These are phyloP conservation scores for Lasioglossum leucozonium DNA, from an alignment of 2,888 invertebrate species.

Conservation along the genomic window DNA sequence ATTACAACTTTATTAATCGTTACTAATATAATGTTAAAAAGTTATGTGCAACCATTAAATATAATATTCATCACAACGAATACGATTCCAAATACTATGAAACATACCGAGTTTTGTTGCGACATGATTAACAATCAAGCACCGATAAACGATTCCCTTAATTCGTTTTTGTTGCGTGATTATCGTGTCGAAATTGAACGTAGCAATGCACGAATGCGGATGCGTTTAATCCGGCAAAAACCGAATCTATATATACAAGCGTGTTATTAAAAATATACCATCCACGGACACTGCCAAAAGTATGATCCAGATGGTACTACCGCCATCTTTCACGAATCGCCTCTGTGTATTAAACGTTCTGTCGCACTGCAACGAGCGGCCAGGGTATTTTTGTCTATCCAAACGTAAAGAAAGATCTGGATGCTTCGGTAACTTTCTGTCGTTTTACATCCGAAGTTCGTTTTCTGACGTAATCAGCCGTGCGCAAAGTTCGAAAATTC, in stretches of 20 bases:
- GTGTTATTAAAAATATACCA: conserved; percentile 73
- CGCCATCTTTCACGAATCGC: conserved; percentile 36
- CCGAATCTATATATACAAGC: conserved; percentile 52
- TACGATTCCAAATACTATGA: background rate
- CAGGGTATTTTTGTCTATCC: conserved; percentile 74
- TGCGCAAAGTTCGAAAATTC: background rate
- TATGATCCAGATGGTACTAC: conserved; percentile 74
- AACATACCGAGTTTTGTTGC: conserved; percentile 53
- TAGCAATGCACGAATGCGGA: conserved; percentile 4
- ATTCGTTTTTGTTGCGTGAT: background rate
- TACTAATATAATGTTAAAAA: background rate
- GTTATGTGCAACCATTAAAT: background rate
- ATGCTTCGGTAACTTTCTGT: conserved; percentile 46
- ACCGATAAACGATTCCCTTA: background rate
- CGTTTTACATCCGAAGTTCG: background rate
- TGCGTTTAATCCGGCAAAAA: conserved; percentile 32
- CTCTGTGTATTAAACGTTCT: conserved; percentile 22
- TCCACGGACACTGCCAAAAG: conserved; percentile 67
- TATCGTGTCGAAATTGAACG: background rate
- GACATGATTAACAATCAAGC: conserved; percentile 46
- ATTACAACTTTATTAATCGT: background rate
- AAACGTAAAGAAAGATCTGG: conserved; percentile 70
- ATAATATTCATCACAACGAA: background rate
- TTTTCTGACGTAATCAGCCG: background rate
- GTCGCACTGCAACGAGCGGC: conserved; percentile 7